Base-by-base conservation (phyloP, 2,113 vertebrate genomes). In the Pandion haliaetus region DNA sequence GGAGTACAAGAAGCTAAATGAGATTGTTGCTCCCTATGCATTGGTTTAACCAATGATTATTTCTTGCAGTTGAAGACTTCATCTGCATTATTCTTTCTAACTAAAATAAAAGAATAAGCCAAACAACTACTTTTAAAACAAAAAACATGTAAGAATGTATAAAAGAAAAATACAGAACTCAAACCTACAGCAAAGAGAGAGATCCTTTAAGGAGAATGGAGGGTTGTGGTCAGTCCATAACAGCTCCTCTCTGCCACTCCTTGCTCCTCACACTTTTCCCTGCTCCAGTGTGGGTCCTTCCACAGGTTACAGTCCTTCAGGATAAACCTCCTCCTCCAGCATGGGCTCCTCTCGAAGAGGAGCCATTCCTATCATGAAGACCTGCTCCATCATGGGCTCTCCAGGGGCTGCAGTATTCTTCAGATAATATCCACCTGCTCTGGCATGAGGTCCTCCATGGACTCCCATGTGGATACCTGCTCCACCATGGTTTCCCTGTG, bases 101-200 rank as follows among this genome's bases (percentile, higher is more conserved):
- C 17, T 12, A 70, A 70, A 85, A 70, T 24, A 31, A 67, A 80
- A 86, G 12, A 45, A 40, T 16, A 55, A 76, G 20, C 13, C 12
- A 34, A 80, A 50, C 6, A 49, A 32, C 28, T 57, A n/a, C 44
- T 73, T 42, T 71, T 42, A 28, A 66, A 81, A 44, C 29, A 54
- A 29, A 47, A 6, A 24, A 14, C 2, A 4, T 17, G 20, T 16
- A 72, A 47, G 15, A 17, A 16, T 0, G 0, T 10, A 10, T 9
- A 55, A 15, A 38, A 67, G n/a, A 66, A 20, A 6, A 3, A 42
- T 44, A 7, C 0, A 61, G 28, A 85, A 9, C 31, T 62, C 34
- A 28, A 31, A 10, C 34, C 31, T 20, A 24, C 24, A 63, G 38
- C 65, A 84, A 54, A 40, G 36, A 34, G 14, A 59, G 16, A 29